Evolutionary conservation across 2,113 vertebrate species (phyloP), one percentile per base, ranked within the genome.

Genomic region (Dipodomys merriami): DNA sequence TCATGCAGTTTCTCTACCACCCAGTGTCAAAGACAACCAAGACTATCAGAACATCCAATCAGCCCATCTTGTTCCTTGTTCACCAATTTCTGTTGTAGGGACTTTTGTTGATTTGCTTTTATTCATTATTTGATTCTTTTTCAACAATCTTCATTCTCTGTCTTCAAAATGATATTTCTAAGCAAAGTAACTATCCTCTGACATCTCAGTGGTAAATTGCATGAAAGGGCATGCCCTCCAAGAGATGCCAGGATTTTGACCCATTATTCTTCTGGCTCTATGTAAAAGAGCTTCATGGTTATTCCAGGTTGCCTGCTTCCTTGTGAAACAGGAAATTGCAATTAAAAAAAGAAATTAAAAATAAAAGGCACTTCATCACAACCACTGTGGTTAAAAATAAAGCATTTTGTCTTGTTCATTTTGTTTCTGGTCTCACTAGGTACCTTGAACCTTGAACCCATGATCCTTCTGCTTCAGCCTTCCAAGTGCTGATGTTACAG

Each of bases 281-380:
- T 62, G 71, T 9, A n/a, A 82, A 94, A 94, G 44, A 12, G 64
- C 15, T 46, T 91, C 84, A 85, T 76, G 2, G 71, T 73, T 53
- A 94, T 12, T 71, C 82, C 91, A 95, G 73, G 93, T 79, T 91
- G 91, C 88, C 92, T 90, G 86, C 65, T 94, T 96, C 95, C 74
- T 74, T 90, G 33, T 91, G 81, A 91, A 18, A 57, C 53, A 49
- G 73, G 68, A 94, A 91, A 83, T 44, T 15, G 0, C 25, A 49
- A 13, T 11, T n/a, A n/a, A 73, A 33, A 85, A 91, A 62, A 29
- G n/a, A 44, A 60, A 65, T 11, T 23, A 77, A 19, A 27, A 4
- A 18, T 5, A 2, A 27, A 76, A 19, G 20, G 16, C 16, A 82
- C 64, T 23, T 69, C 78, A 93, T 35, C 73, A n/a, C 91, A 95